Evolutionary conservation across 1,140 invertebrate species (phyloP), one percentile per base, ranked within the genome.

Genomic region (Pristionchus pacificus): DNA sequence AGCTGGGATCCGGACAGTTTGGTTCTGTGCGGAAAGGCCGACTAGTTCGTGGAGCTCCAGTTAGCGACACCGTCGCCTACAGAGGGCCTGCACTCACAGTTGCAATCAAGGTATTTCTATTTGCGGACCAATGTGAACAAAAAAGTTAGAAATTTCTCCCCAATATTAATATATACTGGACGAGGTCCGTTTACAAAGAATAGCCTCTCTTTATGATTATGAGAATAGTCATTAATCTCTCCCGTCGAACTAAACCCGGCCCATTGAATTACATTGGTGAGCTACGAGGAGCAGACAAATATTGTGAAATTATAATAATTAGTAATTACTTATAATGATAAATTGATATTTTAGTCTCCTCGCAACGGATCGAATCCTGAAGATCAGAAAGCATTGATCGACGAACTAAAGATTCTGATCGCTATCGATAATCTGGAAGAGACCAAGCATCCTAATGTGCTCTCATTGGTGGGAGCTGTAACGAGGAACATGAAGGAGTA

Each of bases 351-450:
- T 29, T 15, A 27, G 59, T 49, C n/a, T 24, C 67, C 67, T 10
- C n/a, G 29, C 19, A 62, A 29, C 31, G 67, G 67, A 27, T 66
- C n/a, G 55, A 69, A 63, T 65, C 3, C 60, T 13, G 27, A 49
- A 25, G 58, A 69, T 28, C 71, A 73, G 30, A 63, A 58, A 33
- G 68, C 68, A 60, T 29, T 73, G 49, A 60, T 49, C 0, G 71
- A 73, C 28, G 71, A 73, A 29, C 33, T 73, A 19, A 73, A 68
- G 59, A 60, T 73, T 1, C 67, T 73, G 65, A 68, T 65, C 59
- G 71, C 71, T 19, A 73, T 73, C 60, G 15, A n/a, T 2, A 61
- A 62, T 19, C 19, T 49, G 38, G 38, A 49, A 49, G 38, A 19
- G 19, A 19, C 6, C 6, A 19, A 19, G 6, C 65, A 73, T 64